Conservation (phyloP, 1,140 invertebrate species). For the Idris sp. region DNA sequence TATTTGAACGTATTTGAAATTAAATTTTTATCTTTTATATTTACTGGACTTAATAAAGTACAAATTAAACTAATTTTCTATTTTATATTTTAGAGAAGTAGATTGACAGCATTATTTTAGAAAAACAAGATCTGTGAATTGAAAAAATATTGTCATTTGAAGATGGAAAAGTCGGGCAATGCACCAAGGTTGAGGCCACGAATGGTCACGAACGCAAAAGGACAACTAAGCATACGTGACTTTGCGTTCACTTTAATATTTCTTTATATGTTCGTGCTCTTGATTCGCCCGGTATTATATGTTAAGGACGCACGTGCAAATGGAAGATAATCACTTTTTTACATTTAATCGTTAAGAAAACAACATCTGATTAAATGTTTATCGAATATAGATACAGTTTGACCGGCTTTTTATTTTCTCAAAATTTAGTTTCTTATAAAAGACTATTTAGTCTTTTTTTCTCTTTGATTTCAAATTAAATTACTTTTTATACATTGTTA, state of each 20-base stretch:
- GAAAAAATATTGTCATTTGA: conserved; percentile 22
- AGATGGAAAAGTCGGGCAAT: conserved; percentile 54
- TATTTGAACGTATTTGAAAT: too few species aligned
- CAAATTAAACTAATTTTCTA: too few species aligned
- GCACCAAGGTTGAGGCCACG: conserved; percentile 61
- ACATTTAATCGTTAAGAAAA: conserved; percentile 14
- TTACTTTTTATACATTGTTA: too few species aligned
- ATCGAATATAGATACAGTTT: conserved; percentile 32
- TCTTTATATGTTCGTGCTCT: conserved; percentile 59
- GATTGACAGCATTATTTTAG: too few species aligned
- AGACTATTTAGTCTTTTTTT: too few species aligned
- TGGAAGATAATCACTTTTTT: conserved; percentile 35
- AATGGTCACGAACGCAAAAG: conserved; percentile 56
- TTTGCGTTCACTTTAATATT: conserved; percentile 52
- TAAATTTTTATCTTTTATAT: too few species aligned
- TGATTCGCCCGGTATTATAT: conserved; percentile 51
- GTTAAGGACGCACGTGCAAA: conserved; percentile 54
- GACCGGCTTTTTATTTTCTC: too few species aligned
- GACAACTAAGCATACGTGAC: conserved; percentile 26
- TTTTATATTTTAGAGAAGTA: too few species aligned
- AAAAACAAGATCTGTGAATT: conserved; percentile 16
- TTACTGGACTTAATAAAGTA: too few species aligned
- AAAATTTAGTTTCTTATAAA: too few species aligned
- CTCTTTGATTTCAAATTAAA: too few species aligned
- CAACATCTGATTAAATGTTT: conserved; percentile 11